Conservation (phyloP, 2,113 vertebrate genomes). For the Halcyon malimbica region DNA sequence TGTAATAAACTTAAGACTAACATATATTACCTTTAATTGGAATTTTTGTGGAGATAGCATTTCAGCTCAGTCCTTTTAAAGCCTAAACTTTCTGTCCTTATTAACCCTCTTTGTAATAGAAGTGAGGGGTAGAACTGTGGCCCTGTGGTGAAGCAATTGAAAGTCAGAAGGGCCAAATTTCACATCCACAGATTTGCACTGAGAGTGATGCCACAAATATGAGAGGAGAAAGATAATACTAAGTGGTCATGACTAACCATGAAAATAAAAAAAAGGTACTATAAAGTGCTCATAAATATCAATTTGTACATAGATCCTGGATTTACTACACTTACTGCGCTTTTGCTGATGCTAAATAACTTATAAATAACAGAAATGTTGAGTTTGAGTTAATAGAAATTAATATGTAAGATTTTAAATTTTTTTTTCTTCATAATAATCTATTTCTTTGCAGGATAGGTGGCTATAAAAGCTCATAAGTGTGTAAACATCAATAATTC, state of each 20-base stretch:
- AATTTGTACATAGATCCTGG: not conserved
- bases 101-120: not conserved
- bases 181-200: not conserved
- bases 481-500: not conserved
- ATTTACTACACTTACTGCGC: not conserved
- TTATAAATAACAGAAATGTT: not conserved
- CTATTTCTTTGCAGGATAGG: not conserved
- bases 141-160: not conserved
- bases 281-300: not conserved
- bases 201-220: not conserved
- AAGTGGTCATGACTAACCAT: not conserved
- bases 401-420: not conserved
- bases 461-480: not conserved
- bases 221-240: not conserved
- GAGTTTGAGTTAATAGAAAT: not conserved
- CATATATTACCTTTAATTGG: not conserved
- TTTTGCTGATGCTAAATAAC: not conserved
- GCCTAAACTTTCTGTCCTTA: not conserved
- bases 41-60: not conserved
- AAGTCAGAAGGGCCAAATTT: not conserved
- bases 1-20: not conserved
- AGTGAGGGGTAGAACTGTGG: not conserved
- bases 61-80: not conserved
- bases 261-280: not conserved
- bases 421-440: not conserved